Base-by-base conservation (phyloP, 2,113 vertebrate species). In the Xiphophorus hellerii region DNA sequence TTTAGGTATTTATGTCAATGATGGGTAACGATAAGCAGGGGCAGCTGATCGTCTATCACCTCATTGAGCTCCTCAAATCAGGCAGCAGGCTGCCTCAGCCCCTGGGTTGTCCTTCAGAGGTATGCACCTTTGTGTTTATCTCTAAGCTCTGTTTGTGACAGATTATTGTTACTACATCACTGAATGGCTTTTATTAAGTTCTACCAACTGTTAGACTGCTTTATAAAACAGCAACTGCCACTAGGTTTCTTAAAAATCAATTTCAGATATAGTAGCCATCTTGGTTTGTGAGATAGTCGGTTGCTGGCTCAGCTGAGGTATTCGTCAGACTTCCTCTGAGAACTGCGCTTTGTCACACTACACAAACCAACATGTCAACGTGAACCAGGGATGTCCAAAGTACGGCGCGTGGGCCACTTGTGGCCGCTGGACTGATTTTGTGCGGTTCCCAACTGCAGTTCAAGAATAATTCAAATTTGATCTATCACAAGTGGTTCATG, bases 1-100 rank as follows among this genome's bases (percentile, higher is more conserved):
- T 31, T 69, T 93, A 99, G 98, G 96, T 99, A 82, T 99, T 99
- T 81, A 98, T 99, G 97, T 95, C 96, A 44, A 97, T 97, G 96
- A 99, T 99, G 94, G 98, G 98, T 37, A 97, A 96, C 60, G 97
- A 99, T 85, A 99, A 99, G 88, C 97, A 99, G 92, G 98, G 97
- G 14, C 98, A 99, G 90, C 94, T 99, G 96, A 99, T 99, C 72
- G 97, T 99, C 27, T 98, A 98, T 90, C 97, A 99, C 88, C 95
- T 99, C 88, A 97, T 97, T 80, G 96, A 98, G 80, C 96, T 99
- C 74, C 93, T 99, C 69, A 98, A 96, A 84, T 95, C 93, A 25
- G 96, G 95, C 84, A 96, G 95, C 88, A 94, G 97, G 83, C 93
- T 99, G 33, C 96, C 96, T 0, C 93, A 95, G 72, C 97, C 97